These are phyloP conservation scores for Pipistrellus pipistrellus DNA, from an alignment of 2,797 vertebrate genomes.

Conservation along the genomic window DNA sequence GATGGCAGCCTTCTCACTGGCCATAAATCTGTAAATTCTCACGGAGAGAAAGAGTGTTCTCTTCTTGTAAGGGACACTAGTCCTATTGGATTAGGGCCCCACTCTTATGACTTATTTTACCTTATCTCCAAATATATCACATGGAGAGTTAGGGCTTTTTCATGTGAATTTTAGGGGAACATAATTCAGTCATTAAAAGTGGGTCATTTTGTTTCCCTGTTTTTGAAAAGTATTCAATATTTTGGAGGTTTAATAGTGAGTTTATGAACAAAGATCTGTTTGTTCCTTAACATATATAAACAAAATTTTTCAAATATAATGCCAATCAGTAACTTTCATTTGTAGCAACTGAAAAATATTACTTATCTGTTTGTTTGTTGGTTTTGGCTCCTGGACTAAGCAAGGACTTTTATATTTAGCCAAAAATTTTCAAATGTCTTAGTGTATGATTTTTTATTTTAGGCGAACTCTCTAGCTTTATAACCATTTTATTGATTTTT, in stretches of 20 bases:
- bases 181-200: neutral
- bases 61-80: neutral
- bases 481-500: neutral
- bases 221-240: neutral
- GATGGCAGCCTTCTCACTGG: neutral
- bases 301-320: neutral
- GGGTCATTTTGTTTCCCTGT: neutral
- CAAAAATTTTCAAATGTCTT: neutral
- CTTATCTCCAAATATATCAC: accelerated
- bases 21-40: neutral
- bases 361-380: neutral
- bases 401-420: neutral
- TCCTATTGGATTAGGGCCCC: neutral
- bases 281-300: neutral
- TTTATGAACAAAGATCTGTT: neutral
- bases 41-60: no score
- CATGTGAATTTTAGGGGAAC: neutral
- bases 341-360: neutral
- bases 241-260: neutral
- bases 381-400: neutral
- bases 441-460: neutral
- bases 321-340: neutral
- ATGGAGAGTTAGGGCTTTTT: neutral
- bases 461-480: neutral
- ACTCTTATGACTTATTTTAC: neutral